Base-by-base conservation (phyloP, 2,113 vertebrate genomes). In the Callorhinus ursinus region DNA sequence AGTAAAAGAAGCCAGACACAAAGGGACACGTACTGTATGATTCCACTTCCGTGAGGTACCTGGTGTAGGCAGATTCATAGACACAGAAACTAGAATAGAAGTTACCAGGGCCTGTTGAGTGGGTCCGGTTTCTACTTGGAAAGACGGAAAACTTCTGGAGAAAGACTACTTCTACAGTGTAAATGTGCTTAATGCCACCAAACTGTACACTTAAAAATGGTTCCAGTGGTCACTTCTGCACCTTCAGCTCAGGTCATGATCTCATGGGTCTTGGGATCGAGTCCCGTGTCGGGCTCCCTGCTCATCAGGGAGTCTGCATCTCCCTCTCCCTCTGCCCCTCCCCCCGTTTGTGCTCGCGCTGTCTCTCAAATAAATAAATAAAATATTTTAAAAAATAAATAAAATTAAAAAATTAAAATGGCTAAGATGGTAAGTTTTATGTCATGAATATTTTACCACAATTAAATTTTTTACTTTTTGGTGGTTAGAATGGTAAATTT, bases 341-440 rank as follows among this genome's bases (percentile, higher is more conserved):
- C 3, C 13, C 6, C 39, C 7, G 21, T 18, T 24, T 1, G 1
- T 1, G 3, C 13, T 14, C 61, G 4, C 65, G 46, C 24, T 76
- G 13, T 76, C 72, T 46, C 22, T 42, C 72, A 76, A 16, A 76
- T 69, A 69, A 49, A 76, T 76, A 76, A 76, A 46, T 42, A 26
- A 74, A 28, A 9, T 31, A 14, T 76, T 26, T 4, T 9, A 76
- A 76, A 28, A 28, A 36, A 71, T 24, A 72, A 72, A 42, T n/a
- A 19, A 39, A 39, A 12, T 33, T 33, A 13, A 46, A 76, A 67
- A n/a, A 67, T 4, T 28, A 83, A 42, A 92, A 74, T 72, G 67
- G 67, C 11, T 72, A 28, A 21, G 22, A 19, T 4, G 16, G 39
- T 49, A 72, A 22, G 46, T 49, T 59, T 92, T 49, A 79, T 51